A percentile compares a stretch with the other conserved stretches of the same genome.
phyloP scores from a whole-genome alignment of 35 echinoderm and acorn worm species.

The Amphiura filiformis region DNA sequence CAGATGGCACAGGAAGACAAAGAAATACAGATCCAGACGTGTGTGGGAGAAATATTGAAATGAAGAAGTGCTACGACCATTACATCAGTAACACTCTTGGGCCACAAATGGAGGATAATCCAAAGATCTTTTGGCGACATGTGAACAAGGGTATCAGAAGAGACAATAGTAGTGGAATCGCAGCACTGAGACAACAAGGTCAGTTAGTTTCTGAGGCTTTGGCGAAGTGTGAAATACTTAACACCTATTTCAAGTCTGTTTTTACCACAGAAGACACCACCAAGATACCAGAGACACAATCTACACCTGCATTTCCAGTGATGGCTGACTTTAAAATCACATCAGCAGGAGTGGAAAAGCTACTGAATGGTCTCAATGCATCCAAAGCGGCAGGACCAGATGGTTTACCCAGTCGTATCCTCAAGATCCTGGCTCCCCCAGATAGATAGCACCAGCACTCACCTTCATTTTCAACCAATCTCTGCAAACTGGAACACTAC shows the following conservation, averaged over 20 bases:
- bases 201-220: slow-evolving; percentile 2
- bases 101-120: slow-evolving; percentile 40
- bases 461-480: slow-evolving; percentile 35
- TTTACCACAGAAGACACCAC: slow-evolving; percentile 39
- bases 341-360: slow-evolving; percentile 16
- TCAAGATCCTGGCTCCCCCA: slow-evolving; percentile 7
- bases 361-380: neutral
- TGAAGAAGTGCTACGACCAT: slow-evolving; percentile 18
- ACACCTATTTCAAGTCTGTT: slow-evolving; percentile 37
- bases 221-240: slow-evolving; percentile 36
- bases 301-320: neutral
- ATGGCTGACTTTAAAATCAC: slow-evolving; percentile 24
- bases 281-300: neutral
- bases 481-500: slow-evolving; percentile 20
- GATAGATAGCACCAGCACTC: slow-evolving; percentile 33
- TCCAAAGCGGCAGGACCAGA: slow-evolving; percentile 48
- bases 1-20: slow-evolving; percentile 28
- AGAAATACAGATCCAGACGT: neutral
- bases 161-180: slow-evolving; percentile 20
- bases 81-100: slow-evolving; percentile 28
- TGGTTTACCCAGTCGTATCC: slow-evolving; percentile 36
- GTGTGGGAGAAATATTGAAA: slow-evolving; percentile 37
- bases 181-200: neutral
- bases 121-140: neutral
- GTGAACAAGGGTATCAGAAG: neutral